phyloP scores from a whole-genome alignment of 2,113 vertebrate species.

The Reinhardtius hippoglossoides region DNA sequence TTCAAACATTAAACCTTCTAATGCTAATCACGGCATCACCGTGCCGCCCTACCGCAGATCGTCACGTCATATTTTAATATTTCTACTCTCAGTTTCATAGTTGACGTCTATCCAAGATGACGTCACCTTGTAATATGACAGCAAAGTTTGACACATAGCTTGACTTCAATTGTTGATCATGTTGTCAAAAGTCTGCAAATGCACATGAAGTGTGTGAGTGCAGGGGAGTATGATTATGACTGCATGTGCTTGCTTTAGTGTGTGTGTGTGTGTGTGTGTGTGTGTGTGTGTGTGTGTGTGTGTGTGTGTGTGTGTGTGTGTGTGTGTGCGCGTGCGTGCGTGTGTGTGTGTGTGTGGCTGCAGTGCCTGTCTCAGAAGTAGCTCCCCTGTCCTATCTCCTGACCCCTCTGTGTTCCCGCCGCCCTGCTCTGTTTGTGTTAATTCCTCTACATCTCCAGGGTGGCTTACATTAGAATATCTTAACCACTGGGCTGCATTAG shows the following conservation, averaged over 20 bases:
- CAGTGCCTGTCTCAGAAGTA: slow-evolving; percentile 74
- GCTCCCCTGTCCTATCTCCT: slow-evolving; percentile 84
- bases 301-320: slow-evolving; percentile 1
- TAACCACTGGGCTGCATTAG: slow-evolving; percentile 86
- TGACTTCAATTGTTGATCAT: slow-evolving; percentile 1
- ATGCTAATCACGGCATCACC: neutral
- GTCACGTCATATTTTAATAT: slow-evolving; percentile 3
- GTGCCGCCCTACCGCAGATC: too few species aligned
- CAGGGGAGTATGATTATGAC: slow-evolving; percentile 17
- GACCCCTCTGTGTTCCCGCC: slow-evolving; percentile 85
- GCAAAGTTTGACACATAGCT: neutral
- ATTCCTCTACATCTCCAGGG: slow-evolving; percentile 89
- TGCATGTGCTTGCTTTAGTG: slow-evolving; percentile 48
- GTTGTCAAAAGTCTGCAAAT: slow-evolving; percentile 13
- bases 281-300: slow-evolving; percentile 12
- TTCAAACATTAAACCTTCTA: neutral
- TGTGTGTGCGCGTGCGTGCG: neutral
- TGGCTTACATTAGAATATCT: slow-evolving; percentile 90
- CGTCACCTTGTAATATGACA: neutral
- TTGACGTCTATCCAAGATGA: slow-evolving; percentile 17
- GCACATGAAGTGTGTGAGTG: neutral
- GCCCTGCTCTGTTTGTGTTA: slow-evolving; percentile 87
- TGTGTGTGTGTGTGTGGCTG: slow-evolving; percentile 31
- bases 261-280: too few species aligned
- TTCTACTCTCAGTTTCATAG: neutral